Percentiles rank a stretch among this genome's conserved stretches.
phyloP scores from a whole-genome alignment of 2,888 invertebrate genomes.

The Ptychoptera contaminata region DNA sequence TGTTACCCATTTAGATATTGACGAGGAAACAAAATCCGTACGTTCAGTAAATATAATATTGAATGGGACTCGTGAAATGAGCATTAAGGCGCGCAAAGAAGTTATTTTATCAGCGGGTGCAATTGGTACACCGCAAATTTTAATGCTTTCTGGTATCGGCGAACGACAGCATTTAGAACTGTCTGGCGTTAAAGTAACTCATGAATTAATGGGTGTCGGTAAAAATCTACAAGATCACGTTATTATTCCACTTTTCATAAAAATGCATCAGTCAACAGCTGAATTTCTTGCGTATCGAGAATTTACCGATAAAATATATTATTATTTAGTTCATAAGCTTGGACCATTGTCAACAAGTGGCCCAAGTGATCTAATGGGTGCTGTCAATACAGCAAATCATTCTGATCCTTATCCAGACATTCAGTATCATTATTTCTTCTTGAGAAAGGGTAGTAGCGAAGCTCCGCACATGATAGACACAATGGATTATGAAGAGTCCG shows the following conservation, averaged over 20 bases:
- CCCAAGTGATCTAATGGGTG: conserved; percentile 18
- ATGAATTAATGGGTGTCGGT: conserved; percentile 36
- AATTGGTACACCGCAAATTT: conserved; percentile 23
- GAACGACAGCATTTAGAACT: conserved; percentile 15
- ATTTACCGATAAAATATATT: conserved; percentile 17
- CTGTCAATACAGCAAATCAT: conserved; percentile 16
- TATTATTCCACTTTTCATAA: conserved; percentile 30
- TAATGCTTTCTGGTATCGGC: conserved; percentile 27
- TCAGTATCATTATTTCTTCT: conserved; percentile 31
- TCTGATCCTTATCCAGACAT: conserved; percentile 32
- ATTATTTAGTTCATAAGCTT: conserved; percentile 33
- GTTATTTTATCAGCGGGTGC: conserved; percentile 23
- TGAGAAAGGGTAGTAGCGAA: conserved; percentile 18
- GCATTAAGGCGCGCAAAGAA: conserved; percentile 16
- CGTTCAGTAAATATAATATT: conserved; percentile 8
- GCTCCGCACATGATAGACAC: conserved; percentile 17
- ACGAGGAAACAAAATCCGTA: conserved; percentile 1
- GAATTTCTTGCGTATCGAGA: conserved; percentile 8
- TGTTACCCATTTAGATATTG: conserved; percentile 9
- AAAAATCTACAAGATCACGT: conserved; percentile 69
- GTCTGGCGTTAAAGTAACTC: conserved; percentile 15
- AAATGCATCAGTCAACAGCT: conserved; percentile 25
- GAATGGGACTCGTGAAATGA: conserved; percentile 8
- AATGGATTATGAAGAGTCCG: conserved; percentile 2
- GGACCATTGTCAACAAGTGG: conserved; percentile 34